A percentile compares a stretch with the other conserved stretches of the same genome.
Evolutionary conservation across 2,888 invertebrate genomes (phyloP).

Genomic region (Eupithecia vulgata): DNA sequence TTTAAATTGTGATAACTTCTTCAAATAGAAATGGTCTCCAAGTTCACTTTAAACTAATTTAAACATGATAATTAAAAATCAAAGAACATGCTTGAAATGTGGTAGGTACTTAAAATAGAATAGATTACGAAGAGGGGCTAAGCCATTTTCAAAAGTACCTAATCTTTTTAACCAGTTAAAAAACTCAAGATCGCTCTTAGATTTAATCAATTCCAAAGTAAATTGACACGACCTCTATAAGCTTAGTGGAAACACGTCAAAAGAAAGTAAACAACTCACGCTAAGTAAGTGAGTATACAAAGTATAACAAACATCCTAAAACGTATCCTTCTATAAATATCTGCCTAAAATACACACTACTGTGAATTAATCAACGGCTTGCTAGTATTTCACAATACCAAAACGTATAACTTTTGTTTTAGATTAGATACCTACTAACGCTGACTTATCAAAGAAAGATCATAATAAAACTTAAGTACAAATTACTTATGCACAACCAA

Average conservation of each 20-base stretch:
- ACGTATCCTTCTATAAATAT: background rate
- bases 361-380: background rate
- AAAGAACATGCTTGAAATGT: too few species aligned
- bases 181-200: background rate
- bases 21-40: too few species aligned
- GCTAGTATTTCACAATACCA: background rate
- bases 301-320: conserved; percentile 8
- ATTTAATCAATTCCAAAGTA: conserved; percentile 22
- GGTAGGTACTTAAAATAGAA: background rate
- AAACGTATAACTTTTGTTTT: background rate
- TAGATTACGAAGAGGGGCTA: background rate
- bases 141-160: background rate
- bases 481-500: too few species aligned
- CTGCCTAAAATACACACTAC: background rate
- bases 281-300: background rate
- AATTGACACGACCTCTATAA: conserved; percentile 31
- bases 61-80: too few species aligned
- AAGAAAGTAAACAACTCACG: background rate
- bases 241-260: background rate
- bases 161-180: background rate
- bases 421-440: too few species aligned
- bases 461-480: too few species aligned
- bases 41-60: too few species aligned
- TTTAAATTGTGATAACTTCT: too few species aligned
- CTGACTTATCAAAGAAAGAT: too few species aligned